A percentile compares a stretch with the other conserved stretches of the same genome.
Conservation (phyloP, 2,888 invertebrate genomes). For the Eutolmus rufibarbis region DNA sequence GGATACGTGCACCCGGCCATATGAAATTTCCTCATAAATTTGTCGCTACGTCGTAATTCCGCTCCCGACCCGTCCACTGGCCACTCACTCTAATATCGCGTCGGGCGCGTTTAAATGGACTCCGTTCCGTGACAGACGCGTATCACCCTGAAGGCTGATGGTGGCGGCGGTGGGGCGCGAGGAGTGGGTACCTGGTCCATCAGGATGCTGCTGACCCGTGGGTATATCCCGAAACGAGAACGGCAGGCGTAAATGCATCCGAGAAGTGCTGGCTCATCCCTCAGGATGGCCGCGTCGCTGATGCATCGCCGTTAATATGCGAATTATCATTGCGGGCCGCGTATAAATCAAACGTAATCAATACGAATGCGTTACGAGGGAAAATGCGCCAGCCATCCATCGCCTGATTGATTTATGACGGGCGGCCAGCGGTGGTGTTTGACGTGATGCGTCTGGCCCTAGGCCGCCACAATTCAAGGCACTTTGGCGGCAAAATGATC, state of each 20-base stretch:
- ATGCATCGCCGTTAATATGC: constrained; percentile 37
- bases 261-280: constrained; percentile 29
- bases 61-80: not conserved
- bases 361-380: constrained; percentile 32
- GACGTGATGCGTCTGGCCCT: constrained; percentile 34
- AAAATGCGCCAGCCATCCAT: not conserved
- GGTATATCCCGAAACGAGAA: not conserved
- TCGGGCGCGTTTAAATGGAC: constrained; percentile 31
- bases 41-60: constrained; percentile 31
- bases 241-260: constrained; percentile 18
- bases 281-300: not conserved
- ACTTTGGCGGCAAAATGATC: constrained; percentile 26
- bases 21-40: constrained; percentile 40
- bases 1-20: not conserved
- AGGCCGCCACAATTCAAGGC: not conserved
- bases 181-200: not conserved
- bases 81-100: constrained; percentile 13
- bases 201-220: not conserved
- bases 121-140: constrained; percentile 19
- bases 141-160: constrained; percentile 17
- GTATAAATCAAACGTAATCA: constrained; percentile 39
- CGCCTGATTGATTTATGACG: constrained; percentile 31
- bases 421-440: constrained; percentile 15
- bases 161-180: not conserved
- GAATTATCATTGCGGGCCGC: constrained; percentile 36